phyloP scores from a whole-genome alignment of 2,888 invertebrate genomes.

The Sphaerophoria taeniata region DNA sequence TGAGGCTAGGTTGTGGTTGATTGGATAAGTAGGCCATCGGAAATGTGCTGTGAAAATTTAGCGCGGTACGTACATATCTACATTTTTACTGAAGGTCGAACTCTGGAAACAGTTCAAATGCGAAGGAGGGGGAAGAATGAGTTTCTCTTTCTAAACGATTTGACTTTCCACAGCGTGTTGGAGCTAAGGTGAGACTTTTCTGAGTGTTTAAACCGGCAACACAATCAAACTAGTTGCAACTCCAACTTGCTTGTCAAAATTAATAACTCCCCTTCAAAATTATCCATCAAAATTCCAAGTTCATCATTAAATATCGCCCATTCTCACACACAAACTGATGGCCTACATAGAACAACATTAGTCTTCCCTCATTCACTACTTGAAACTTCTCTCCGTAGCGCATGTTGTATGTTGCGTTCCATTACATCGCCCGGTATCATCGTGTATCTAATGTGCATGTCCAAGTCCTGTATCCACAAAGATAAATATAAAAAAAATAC shows the following conservation, averaged over 20 bases:
- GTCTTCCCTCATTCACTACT: constrained; percentile 18
- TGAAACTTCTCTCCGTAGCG: not conserved
- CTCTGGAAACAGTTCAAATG: constrained; percentile 21
- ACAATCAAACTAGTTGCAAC: no score
- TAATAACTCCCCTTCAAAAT: not conserved
- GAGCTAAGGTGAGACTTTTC: no score
- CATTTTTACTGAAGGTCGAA: constrained; percentile 43
- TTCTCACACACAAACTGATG: constrained; percentile 3
- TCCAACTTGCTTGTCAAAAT: not conserved
- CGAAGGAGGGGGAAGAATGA: constrained; percentile 17
- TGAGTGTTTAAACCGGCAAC: no score
- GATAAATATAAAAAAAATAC: constrained; percentile 27
- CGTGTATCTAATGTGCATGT: constrained; percentile 42
- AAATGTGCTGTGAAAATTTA: constrained; percentile 64
- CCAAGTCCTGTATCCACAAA: constrained; percentile 47
- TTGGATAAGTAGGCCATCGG: constrained; percentile 72
- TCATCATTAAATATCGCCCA: not conserved
- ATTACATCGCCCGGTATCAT: constrained; percentile 13
- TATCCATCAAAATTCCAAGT: constrained; percentile 1
- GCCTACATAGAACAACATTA: constrained; percentile 33
- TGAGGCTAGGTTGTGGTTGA: constrained; percentile 68
- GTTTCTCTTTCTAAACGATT: not conserved
- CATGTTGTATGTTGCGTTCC: constrained; percentile 12
- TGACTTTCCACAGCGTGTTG: not conserved
- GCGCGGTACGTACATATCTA: constrained; percentile 1